Conservation (phyloP, 2,113 vertebrate genomes). For the Sander lucioperca region DNA sequence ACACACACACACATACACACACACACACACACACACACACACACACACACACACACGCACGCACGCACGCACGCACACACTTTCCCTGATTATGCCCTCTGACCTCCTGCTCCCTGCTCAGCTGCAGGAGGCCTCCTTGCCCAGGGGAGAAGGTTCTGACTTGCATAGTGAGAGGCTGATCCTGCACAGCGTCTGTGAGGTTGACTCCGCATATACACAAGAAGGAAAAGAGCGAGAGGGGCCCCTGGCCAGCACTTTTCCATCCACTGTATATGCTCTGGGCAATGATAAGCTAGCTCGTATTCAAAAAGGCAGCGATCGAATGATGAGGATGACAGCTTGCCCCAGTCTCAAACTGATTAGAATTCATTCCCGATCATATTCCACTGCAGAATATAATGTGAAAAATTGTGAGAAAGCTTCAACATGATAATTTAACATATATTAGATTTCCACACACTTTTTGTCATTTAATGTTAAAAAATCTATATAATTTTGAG, state of each 20-base stretch:
- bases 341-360: background rate
- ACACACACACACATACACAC: too few species aligned
- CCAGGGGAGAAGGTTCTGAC: conserved; percentile 53
- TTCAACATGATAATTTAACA: background rate
- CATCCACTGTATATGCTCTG: conserved; percentile 32
- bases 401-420: background rate
- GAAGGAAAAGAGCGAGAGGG: background rate
- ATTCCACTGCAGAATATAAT: background rate
- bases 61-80: too few species aligned
- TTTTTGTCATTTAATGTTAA: background rate
- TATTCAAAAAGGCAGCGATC: conserved; percentile 4
- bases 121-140: conserved; percentile 59
- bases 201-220: conserved; percentile 37
- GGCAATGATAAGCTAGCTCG: conserved; percentile 25
- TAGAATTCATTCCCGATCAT: background rate
- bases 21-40: conserved; percentile 1
- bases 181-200: conserved; percentile 62
- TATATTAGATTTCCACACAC: background rate
- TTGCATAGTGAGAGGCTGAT: conserved; percentile 55
- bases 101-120: conserved; percentile 62
- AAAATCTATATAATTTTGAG: background rate
- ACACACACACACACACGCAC: background rate
- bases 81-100: conserved; percentile 70
- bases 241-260: conserved; percentile 28
- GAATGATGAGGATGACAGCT: conserved; percentile 20